Evolutionary conservation across 2,797 vertebrate genomes (phyloP).

Genomic region (Lepus townsendii): DNA sequence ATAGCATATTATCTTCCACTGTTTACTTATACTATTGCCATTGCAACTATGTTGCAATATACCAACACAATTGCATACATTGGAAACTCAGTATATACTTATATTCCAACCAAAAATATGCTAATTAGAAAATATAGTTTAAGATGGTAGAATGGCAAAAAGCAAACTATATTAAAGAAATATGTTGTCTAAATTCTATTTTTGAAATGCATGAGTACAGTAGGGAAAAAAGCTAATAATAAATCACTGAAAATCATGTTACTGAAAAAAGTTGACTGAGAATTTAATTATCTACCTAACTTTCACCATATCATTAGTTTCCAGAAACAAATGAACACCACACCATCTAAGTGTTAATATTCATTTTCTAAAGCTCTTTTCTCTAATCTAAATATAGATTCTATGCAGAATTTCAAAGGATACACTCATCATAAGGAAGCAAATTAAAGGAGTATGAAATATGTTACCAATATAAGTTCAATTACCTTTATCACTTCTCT

Average conservation of each 20-base stretch:
- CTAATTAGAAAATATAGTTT: constrained; percentile 16
- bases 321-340: constrained; percentile 53
- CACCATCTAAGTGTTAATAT: constrained; percentile 62
- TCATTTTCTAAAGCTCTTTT: constrained; percentile 61
- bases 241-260: constrained; percentile 53
- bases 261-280: constrained; percentile 8
- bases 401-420: constrained; percentile 41
- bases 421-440: constrained; percentile 43
- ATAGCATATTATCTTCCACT: background rate
- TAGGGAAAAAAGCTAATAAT: background rate
- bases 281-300: constrained; percentile 71
- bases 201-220: constrained; percentile 11
- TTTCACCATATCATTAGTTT: constrained; percentile 52
- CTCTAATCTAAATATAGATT: constrained; percentile 59
- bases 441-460: constrained; percentile 36
- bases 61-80: background rate
- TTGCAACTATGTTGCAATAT: background rate
- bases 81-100: background rate
- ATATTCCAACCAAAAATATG: background rate
- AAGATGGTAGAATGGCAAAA: constrained; percentile 10
- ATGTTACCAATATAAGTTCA: background rate
- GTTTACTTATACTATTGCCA: background rate
- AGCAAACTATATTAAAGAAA: constrained; percentile 10
- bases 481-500: background rate
- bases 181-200: background rate